Conservation (phyloP, 2,888 invertebrate genomes). For the Machimus atricapillus region DNA sequence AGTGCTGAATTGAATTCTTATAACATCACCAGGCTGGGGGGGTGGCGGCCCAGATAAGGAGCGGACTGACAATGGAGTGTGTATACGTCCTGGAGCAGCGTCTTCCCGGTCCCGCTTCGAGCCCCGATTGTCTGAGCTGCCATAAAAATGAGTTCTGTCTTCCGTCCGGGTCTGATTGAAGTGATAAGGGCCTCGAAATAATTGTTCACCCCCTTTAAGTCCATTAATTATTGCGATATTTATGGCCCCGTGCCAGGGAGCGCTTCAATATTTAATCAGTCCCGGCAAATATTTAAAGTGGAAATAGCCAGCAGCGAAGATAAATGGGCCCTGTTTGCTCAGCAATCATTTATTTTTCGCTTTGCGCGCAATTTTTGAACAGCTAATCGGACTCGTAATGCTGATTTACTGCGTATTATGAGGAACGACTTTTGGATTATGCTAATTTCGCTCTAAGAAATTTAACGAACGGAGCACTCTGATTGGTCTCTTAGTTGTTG, state of each 20-base stretch:
- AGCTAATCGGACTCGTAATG: not conserved
- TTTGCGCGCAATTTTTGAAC: not conserved
- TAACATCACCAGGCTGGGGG: not conserved
- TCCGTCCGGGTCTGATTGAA: not conserved
- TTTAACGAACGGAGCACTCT: not conserved
- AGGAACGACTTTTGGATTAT: not conserved
- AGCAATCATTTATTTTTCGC: not conserved
- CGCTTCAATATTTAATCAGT: not conserved
- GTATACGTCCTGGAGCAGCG: not conserved
- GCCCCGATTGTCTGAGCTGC: not conserved
- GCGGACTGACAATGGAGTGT: not conserved
- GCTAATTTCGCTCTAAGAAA: not conserved
- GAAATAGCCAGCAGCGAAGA: not conserved
- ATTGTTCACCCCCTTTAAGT: not conserved
- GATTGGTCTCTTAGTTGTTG: not conserved
- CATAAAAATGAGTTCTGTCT: not conserved
- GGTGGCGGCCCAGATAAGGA: not conserved
- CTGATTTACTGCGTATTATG: not conserved
- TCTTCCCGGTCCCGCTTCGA: not conserved
- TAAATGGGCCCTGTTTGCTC: not conserved
- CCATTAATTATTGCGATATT: not conserved
- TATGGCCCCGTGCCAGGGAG: not conserved
- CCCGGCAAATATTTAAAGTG: not conserved
- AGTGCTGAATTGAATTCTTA: slow-evolving; percentile 24
- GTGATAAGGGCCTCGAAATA: not conserved